Base-by-base conservation (phyloP, 2,113 vertebrate genomes). In the Syngnathus scovelli region DNA sequence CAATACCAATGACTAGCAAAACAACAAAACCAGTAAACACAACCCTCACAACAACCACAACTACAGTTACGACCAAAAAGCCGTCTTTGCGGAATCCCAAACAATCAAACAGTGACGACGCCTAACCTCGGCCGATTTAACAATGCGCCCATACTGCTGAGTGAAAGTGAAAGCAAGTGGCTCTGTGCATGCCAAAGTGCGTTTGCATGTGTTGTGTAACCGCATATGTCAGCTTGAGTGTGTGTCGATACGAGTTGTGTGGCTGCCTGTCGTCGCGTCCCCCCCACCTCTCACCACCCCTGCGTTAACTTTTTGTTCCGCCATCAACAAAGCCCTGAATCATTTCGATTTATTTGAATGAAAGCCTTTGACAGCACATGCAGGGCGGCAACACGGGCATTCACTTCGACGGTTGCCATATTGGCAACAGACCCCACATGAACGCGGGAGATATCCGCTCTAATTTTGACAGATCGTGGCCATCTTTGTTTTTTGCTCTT, bases 261-360 rank as follows among this genome's bases (percentile, higher is more conserved):
- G n/a, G 61, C 61, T 21, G 27, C 3, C 72, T 49, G 72, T 64
- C 77, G 66, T 67, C 55, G 44, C 39, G 68, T 18, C 44, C 7
- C 1, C 1, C 63, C 43, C 7, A 1, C 63, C 43, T 43, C 48
- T 64, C 64, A 48, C 37, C 55, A 36, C 3, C 2, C 68, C 55
- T 44, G 16, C 36, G 67, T 54, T 62, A 16, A 60, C 56, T 60
- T 62, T 54, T 11, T 86, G 67, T 69, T 52, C 58, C 21, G 74
- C 69, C 74, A 79, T 62, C 18, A 41, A n/a, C 52, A 70, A 77
- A 70, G 70, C 73, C 74, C 56, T 37, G 46, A 77, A 79, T 82
- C 69, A 75, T 79, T 78, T 74, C 76, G 73, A 82, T 82, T 76
- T 73, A 77, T 23, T 51, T 38, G 72, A 68, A 82, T 86, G 82